phyloP scores from a whole-genome alignment of 2,888 invertebrate species.

The Cataglyphis livida region DNA sequence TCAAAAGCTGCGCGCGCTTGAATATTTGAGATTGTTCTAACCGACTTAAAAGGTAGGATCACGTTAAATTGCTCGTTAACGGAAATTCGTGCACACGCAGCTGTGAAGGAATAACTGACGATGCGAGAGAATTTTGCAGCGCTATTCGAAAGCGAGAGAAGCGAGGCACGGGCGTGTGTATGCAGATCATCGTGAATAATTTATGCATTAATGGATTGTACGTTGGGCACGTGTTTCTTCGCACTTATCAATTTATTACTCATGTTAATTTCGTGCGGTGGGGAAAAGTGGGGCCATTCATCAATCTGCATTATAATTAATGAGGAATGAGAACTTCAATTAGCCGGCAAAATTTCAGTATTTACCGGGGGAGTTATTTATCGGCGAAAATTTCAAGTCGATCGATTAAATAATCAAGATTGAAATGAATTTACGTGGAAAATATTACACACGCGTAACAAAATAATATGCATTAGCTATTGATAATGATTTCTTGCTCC shows the following conservation, averaged over 20 bases:
- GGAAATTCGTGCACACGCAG: conserved; percentile 32
- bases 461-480: background rate
- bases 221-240: conserved; percentile 49
- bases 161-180: conserved; percentile 32
- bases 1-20: conserved; percentile 26
- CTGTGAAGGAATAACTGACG: conserved; percentile 47
- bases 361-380: conserved; percentile 38
- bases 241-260: conserved; percentile 49
- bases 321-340: conserved; percentile 40
- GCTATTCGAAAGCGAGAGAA: conserved; percentile 24
- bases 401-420: conserved; percentile 25
- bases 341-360: conserved; percentile 35
- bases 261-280: conserved; percentile 31
- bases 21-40: conserved; percentile 51
- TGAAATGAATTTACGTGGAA: no score
- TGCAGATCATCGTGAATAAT: conserved; percentile 49
- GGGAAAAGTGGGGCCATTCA: conserved; percentile 30
- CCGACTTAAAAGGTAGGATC: conserved; percentile 36
- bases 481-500: background rate
- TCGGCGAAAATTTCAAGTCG: background rate
- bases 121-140: conserved; percentile 45
- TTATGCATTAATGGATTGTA: conserved; percentile 53
- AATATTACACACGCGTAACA: background rate
- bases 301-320: conserved; percentile 46
- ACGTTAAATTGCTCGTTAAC: conserved; percentile 51